A percentile compares a stretch with the other conserved stretches of the same genome.
These are phyloP conservation scores for Meloidogyne hapla DNA, from an alignment of 1,140 invertebrate genomes.

Conservation along the genomic window DNA sequence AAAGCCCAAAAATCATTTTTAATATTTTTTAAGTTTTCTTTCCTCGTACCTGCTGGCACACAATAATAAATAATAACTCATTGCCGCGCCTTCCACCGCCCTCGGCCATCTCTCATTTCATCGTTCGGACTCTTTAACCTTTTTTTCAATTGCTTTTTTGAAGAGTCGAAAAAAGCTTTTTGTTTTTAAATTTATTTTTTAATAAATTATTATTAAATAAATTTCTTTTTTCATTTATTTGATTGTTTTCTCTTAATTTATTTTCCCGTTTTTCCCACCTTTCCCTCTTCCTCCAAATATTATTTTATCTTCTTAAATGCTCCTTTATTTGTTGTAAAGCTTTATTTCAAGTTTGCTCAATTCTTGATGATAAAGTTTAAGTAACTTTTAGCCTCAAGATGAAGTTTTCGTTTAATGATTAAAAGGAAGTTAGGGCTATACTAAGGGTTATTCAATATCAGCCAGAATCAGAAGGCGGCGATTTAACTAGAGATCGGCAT, in stretches of 20 bases:
- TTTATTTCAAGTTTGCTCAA: not conserved
- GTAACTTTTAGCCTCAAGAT: too few relatives aligned
- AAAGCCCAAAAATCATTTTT: not conserved
- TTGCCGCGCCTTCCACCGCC: not conserved
- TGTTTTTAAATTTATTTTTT: not conserved
- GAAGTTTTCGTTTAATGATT: too few relatives aligned
- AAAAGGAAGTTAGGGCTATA: too few relatives aligned
- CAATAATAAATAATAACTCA: not conserved
- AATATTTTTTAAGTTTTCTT: not conserved
- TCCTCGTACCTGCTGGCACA: not conserved
- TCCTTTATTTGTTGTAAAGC: not conserved
- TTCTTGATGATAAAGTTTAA: too few relatives aligned
- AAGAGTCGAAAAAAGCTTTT: not conserved
- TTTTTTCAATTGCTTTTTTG: not conserved
- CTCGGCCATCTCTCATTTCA: not conserved
- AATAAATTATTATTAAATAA: too few relatives aligned
- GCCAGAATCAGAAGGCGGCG: too few relatives aligned
- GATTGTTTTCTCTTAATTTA: not conserved
- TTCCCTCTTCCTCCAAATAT: not conserved
- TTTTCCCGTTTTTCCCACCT: not conserved
- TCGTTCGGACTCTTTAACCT: not conserved
- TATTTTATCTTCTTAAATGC: not conserved
- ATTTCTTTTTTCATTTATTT: too few relatives aligned
- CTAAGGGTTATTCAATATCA: too few relatives aligned
- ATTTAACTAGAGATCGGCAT: too few relatives aligned